A percentile compares a stretch with the other conserved stretches of the same genome.
Conservation (phyloP, 2,797 vertebrate genomes). For the Cossypha polioptera region DNA sequence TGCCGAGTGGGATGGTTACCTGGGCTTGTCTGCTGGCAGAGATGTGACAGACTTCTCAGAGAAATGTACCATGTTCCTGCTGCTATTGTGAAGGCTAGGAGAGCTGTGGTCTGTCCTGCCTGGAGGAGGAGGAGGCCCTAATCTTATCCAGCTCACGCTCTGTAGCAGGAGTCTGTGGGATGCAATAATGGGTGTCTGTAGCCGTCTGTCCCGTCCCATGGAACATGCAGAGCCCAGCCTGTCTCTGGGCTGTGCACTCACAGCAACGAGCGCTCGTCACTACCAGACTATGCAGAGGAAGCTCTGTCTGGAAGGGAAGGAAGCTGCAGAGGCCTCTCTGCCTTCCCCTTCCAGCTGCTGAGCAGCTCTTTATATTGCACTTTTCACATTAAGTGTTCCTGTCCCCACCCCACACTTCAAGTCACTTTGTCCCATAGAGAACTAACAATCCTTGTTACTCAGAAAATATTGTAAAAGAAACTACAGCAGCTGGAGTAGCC, state of each 20-base stretch:
- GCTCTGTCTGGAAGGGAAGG: slow-evolving; percentile 61
- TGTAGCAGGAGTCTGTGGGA: slow-evolving; percentile 36
- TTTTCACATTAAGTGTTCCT: slow-evolving; percentile 72
- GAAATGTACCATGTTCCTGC: slow-evolving; percentile 8
- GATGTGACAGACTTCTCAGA: neutral
- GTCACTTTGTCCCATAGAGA: slow-evolving; percentile 60
- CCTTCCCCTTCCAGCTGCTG: slow-evolving; percentile 64
- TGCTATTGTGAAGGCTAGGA: slow-evolving; percentile 6
- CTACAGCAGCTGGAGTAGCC: slow-evolving; percentile 60
- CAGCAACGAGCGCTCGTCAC: slow-evolving; percentile 32
- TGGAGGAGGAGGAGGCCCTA: slow-evolving; percentile 9
- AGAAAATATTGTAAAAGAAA: slow-evolving; percentile 54
- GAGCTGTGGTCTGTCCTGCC: slow-evolving; percentile 44
- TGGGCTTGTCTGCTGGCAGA: slow-evolving; percentile 3
- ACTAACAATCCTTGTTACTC: slow-evolving; percentile 59
- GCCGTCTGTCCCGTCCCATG: slow-evolving; percentile 29
- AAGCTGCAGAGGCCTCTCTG: slow-evolving; percentile 53
- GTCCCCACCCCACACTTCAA: slow-evolving; percentile 38
- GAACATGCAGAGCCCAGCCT: neutral
- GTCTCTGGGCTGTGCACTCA: neutral
- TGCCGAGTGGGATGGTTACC: neutral
- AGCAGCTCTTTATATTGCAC: slow-evolving; percentile 71
- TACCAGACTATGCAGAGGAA: slow-evolving; percentile 77
- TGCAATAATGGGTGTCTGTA: slow-evolving; percentile 60
- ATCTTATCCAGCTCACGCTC: neutral